Percentiles rank a stretch among this genome's conserved stretches.
These are phyloP conservation scores for Trissolcus basalis DNA, from an alignment of 1,140 invertebrate species.

Conservation along the genomic window DNA sequence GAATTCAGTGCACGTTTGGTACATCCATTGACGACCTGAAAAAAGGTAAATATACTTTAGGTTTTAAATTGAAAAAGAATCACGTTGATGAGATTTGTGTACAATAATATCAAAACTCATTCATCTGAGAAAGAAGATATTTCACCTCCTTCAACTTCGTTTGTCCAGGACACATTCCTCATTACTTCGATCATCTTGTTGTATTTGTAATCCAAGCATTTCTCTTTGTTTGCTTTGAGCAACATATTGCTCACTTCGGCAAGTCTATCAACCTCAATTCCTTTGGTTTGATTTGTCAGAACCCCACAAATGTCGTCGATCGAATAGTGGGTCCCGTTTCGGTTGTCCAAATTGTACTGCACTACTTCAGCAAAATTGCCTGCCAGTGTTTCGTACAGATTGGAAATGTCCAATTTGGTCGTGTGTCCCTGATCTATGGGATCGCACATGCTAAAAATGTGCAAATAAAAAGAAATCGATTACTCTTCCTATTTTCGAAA, in stretches of 20 bases:
- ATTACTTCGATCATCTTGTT: constrained; percentile 85
- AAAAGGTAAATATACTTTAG: constrained; percentile 28
- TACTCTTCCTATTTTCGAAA: background rate
- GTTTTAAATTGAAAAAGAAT: background rate
- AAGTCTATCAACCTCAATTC: constrained; percentile 82
- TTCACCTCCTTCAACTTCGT: constrained; percentile 79
- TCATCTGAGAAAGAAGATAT: too few relatives aligned
- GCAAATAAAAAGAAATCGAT: background rate
- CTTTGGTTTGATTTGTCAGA: constrained; percentile 78
- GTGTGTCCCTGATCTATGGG: constrained; percentile 79
- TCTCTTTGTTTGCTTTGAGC: constrained; percentile 81
- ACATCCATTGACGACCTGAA: constrained; percentile 91
- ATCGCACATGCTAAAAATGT: constrained; percentile 83
- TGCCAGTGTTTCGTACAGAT: constrained; percentile 87
- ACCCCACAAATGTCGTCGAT: constrained; percentile 87
- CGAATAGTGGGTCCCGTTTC: constrained; percentile 85
- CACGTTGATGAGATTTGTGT: background rate
- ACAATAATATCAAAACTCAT: background rate
- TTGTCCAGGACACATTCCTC: constrained; percentile 83
- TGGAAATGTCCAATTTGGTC: constrained; percentile 84
- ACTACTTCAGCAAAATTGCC: constrained; percentile 91
- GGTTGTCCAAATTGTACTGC: constrained; percentile 96
- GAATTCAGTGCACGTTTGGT: constrained; percentile 96
- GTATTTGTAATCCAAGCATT: constrained; percentile 91
- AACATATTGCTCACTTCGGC: constrained; percentile 85